Evolutionary conservation across 2,797 vertebrate species (phyloP).

Genomic region (Artibeus jamaicensis): DNA sequence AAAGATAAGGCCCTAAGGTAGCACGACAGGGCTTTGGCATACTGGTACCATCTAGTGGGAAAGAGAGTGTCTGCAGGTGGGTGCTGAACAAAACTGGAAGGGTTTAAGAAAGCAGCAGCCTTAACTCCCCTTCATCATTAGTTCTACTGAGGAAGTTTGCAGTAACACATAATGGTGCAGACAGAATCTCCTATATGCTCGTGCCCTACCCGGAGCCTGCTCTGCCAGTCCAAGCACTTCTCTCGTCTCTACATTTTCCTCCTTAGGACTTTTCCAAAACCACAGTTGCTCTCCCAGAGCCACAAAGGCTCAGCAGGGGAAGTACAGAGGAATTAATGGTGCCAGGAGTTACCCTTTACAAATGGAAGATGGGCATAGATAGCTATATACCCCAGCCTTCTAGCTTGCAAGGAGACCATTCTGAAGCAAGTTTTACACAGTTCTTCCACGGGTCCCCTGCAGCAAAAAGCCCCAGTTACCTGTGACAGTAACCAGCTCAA

Average conservation of each 20-base stretch:
- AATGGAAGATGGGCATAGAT: neutral
- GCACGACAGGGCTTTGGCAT: slow-evolving; percentile 17
- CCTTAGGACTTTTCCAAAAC: neutral
- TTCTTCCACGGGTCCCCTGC: neutral
- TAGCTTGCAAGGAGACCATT: neutral
- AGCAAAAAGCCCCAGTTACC: neutral
- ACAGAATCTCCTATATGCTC: neutral
- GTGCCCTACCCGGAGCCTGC: neutral
- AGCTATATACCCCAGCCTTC: no score
- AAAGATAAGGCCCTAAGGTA: neutral
- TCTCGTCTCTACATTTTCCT: neutral
- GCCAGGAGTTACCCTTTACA: neutral
- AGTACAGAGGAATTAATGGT: neutral
- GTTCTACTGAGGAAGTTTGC: neutral
- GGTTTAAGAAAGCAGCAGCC: neutral
- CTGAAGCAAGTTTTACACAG: neutral
- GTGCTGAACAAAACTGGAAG: neutral
- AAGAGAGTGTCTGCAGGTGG: slow-evolving; percentile 8
- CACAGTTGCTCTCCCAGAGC: neutral
- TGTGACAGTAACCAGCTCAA: neutral
- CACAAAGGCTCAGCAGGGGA: neutral
- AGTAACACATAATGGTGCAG: neutral
- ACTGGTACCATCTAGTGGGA: slow-evolving; percentile 51
- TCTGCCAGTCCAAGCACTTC: neutral
- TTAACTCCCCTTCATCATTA: neutral